Percentiles rank a stretch among this genome's conserved stretches.
These are phyloP conservation scores for Ammospiza nelsoni DNA, from an alignment of 2,113 vertebrate genomes.

Conservation along the genomic window DNA sequence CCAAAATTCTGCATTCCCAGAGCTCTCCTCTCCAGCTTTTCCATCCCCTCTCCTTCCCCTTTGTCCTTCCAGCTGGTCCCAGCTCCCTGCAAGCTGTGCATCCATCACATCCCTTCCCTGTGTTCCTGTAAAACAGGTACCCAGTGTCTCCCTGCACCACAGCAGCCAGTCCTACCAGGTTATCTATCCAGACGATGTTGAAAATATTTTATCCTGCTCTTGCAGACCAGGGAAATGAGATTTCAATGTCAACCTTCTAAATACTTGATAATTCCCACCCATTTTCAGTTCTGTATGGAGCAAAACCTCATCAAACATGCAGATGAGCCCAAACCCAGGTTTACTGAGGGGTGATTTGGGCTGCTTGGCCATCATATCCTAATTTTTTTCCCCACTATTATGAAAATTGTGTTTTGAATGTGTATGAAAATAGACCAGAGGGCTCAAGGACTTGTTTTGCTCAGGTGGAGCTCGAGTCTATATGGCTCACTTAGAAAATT, in stretches of 20 bases:
- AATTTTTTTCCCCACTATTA: not conserved
- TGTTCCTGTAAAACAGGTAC: accelerated
- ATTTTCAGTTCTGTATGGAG: not conserved
- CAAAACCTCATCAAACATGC: not conserved
- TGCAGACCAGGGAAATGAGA: not conserved
- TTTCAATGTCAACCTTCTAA: not conserved
- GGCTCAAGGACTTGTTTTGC: not conserved
- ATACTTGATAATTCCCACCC: not conserved
- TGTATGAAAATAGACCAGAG: not conserved
- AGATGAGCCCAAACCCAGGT: not conserved
- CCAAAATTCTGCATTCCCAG: not conserved
- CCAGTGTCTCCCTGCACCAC: not conserved
- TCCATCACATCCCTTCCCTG: not conserved
- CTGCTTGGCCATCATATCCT: not conserved
- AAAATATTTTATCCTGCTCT: not conserved
- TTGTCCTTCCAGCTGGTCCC: not conserved
- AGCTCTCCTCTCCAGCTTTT: not conserved
- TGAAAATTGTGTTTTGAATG: not conserved
- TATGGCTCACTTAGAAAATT: not conserved
- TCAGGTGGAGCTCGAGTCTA: not conserved
- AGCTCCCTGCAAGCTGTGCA: not conserved
- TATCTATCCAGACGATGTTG: not conserved
- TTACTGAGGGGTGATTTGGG: not conserved
- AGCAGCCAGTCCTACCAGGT: not conserved
- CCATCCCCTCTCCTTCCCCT: not conserved